Base-by-base conservation (phyloP, 2,113 vertebrate species). In the Nibea albiflora region DNA sequence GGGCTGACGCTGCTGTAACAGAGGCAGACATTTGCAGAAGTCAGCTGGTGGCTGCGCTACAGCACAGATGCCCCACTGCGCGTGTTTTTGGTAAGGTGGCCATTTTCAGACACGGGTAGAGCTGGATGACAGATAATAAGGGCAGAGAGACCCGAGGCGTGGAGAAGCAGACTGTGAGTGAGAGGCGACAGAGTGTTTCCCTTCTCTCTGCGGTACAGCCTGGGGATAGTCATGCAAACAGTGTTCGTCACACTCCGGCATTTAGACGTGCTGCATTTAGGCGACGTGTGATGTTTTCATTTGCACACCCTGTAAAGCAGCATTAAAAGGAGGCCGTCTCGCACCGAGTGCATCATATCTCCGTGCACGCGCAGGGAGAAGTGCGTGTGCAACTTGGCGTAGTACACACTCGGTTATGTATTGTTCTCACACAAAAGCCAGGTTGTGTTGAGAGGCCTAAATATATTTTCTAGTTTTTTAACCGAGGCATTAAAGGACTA, bases 1-100 rank as follows among this genome's bases (percentile, higher is more conserved):
- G 68, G 72, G 31, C 72, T 5, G 11, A n/a, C 11, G 31, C 67
- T 49, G 64, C 54, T 78, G 31, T 24, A 84, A 74, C 63, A 77
- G 46, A 78, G 52, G 54, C 67, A 56, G 64, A 35, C 46, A 22
- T 79, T 76, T 56, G 66, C 60, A 64, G 24, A 11, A 75, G 67
- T 76, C 85, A 63, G 76, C 49, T 42, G 79, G 81, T 78, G 76
- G 79, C 62, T 71, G 76, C 4, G 11, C 67, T 22, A 58, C 58
- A 58, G 76, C 28, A 64, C n/a, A 67, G 80, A 72, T 10, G 9
- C 49, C 85, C 78, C 22, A 52, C 74, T 76, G 82, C 53, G 88
- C 44, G 14, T 83, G 84, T 87, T 77, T 26, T 88, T 50, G 52
- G 80, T 71, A 71, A 79, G 76, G 56, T 63, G 85, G 88, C 57